Conservation (phyloP, 2,888 invertebrate genomes). For the Bimastos eiseni region DNA sequence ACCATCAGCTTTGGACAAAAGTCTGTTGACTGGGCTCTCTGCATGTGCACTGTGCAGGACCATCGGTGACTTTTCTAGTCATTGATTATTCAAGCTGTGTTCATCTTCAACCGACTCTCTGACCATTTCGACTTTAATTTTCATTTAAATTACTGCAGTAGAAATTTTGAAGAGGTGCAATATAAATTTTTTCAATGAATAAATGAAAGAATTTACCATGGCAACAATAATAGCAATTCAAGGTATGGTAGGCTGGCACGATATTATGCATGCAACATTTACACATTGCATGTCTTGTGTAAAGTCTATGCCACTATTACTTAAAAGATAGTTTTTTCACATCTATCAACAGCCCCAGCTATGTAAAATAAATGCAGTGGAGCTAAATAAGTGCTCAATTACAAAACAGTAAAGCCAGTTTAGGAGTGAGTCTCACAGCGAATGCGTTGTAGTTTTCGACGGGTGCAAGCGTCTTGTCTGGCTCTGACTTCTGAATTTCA, state of each 20-base stretch:
- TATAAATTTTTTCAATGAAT: too few species aligned
- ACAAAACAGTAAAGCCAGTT: too few species aligned
- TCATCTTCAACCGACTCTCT: too few species aligned
- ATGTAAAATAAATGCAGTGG: background rate
- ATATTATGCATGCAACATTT: background rate
- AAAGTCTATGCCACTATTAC: background rate
- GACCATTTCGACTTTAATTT: too few species aligned
- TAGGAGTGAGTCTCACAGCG: constrained; percentile 7
- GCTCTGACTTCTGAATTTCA: background rate
- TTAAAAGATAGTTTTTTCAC: background rate
- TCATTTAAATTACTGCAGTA: too few species aligned
- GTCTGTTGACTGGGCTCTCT: too few species aligned
- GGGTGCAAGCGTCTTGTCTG: constrained; percentile 10
- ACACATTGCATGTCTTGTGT: background rate
- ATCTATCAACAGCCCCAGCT: background rate
- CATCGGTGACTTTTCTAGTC: too few species aligned
- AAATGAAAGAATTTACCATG: background rate
- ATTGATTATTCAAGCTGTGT: too few species aligned
- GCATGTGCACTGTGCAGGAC: too few species aligned
- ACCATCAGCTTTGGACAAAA: too few species aligned
- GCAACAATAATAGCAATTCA: background rate
- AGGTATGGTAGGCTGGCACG: background rate
- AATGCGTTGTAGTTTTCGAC: constrained; percentile 14
- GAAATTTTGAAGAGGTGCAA: too few species aligned
- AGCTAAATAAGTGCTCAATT: too few species aligned